Base-by-base conservation (phyloP, 2,888 invertebrate genomes). In the Tridacna gigas region DNA sequence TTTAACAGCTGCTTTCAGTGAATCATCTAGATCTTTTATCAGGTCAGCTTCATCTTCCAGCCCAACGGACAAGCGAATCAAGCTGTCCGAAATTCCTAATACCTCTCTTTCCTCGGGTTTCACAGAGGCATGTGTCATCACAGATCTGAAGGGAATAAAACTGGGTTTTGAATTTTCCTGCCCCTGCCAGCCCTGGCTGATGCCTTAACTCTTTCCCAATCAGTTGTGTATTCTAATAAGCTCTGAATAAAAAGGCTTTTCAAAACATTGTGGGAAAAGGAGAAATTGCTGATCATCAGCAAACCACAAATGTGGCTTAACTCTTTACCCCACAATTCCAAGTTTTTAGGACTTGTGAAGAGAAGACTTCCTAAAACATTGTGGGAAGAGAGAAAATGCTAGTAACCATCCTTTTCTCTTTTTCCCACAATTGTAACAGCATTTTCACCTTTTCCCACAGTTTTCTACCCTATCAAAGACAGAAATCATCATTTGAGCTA, bases 81-180 rank as follows among this genome's bases (percentile, higher is more conserved):
- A 88, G 80, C 88, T 93, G 89, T 95, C 95, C 11, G 91, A 86
- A 82, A 95, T 95, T n/a, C 94, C 94, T 56, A 95, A 89, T 51
- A 82, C 80, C 18, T 88, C 92, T 65, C 95, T 88, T 80, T 95
- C 93, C 22, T 94, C 93, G 20, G 90, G 87, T 15, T 94, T 93
- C 11, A 95, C 93, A 9, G 94, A 94, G 1, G 95, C 94, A 90
- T 95, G 95, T 0, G 95, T 95, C 94, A 95, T 95, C n/a, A 94
- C 86, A 18, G 94, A 93, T 28, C 95, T 95, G 88, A 47, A 60
- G 56, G 20, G 3, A 56, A 11, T 56, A 56, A 15, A 56, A 56
- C 9, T 20, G 20, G 56, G 2, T 3, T 56, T 56, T 20, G 9
- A 15, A 20, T 11, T 56, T 56, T 56, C 3, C 56, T 11, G 2